These are phyloP conservation scores for Germaria angustata DNA, from an alignment of 2,888 invertebrate genomes.

Conservation along the genomic window DNA sequence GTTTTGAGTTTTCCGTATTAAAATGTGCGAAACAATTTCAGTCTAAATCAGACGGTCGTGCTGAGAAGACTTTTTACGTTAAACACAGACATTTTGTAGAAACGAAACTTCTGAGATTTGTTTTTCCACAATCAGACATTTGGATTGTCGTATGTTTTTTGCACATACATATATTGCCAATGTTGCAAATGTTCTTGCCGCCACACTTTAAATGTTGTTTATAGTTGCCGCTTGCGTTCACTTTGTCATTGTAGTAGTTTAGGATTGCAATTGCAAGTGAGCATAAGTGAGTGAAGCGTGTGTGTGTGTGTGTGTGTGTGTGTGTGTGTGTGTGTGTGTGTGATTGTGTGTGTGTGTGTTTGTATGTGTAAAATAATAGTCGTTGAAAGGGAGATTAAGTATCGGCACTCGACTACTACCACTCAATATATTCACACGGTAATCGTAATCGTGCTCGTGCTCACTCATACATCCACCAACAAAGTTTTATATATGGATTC, in stretches of 20 bases:
- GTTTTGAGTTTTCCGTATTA: constrained; percentile 79
- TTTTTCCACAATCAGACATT: constrained; percentile 42
- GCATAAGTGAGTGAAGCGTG: constrained; percentile 10
- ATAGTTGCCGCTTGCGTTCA: constrained; percentile 22
- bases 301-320: background rate
- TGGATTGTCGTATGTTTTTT: constrained; percentile 39
- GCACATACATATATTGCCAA: constrained; percentile 31
- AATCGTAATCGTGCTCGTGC: constrained; percentile 54
- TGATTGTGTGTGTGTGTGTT: background rate
- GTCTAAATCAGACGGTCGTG: constrained; percentile 80
- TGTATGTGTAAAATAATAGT: constrained; percentile 36
- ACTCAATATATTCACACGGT: constrained; percentile 48
- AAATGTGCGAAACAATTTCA: constrained; percentile 80
- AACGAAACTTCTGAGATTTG: constrained; percentile 48
- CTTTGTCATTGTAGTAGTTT: constrained; percentile 33
- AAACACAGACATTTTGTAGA: constrained; percentile 52
- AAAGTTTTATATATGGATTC: constrained; percentile 48
- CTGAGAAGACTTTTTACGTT: constrained; percentile 79
- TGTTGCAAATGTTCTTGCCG: background rate
- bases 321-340: background rate
- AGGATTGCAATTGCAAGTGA: constrained; percentile 41
- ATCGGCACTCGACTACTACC: constrained; percentile 31
- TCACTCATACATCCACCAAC: constrained; percentile 57
- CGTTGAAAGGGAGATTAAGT: constrained; percentile 45
- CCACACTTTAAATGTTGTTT: too few species aligned